Conservation (phyloP, 2,113 vertebrate genomes). For the Microcebus lehilahytsara region DNA sequence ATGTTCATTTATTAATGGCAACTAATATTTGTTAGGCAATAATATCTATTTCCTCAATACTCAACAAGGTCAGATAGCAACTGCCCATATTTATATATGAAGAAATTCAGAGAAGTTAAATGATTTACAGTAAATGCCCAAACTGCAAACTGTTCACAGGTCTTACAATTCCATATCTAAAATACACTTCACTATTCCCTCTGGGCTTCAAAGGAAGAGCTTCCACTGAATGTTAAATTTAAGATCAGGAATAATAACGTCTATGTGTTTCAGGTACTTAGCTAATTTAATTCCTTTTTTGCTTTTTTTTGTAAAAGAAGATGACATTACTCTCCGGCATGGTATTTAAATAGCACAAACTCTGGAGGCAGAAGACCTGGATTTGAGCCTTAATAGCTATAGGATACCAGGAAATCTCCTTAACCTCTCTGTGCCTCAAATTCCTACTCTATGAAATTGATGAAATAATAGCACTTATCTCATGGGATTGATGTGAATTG, state of each 20-base stretch:
- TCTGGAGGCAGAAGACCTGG: background rate
- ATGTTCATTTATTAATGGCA: background rate
- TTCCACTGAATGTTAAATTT: slow-evolving; percentile 15
- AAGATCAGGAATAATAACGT: background rate
- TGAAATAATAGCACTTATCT: background rate
- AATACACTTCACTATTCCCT: background rate
- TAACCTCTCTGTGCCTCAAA: background rate
- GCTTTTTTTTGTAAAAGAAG: background rate
- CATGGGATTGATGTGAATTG: background rate
- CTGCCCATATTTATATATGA: background rate
- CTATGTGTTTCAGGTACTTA: background rate
- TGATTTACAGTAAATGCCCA: background rate
- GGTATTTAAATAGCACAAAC: background rate
- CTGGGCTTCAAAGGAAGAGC: background rate
- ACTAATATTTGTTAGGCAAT: background rate
- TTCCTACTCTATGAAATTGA: background rate
- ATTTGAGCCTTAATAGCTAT: background rate
- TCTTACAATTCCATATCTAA: background rate
- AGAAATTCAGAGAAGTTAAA: background rate
- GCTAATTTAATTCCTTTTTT: background rate
- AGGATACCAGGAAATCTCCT: background rate
- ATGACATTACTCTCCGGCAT: background rate
- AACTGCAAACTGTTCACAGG: background rate
- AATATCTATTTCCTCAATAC: background rate
- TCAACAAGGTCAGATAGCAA: background rate